phyloP scores from a whole-genome alignment of 2,113 vertebrate species.

The Cephalopholis sonnerati region DNA sequence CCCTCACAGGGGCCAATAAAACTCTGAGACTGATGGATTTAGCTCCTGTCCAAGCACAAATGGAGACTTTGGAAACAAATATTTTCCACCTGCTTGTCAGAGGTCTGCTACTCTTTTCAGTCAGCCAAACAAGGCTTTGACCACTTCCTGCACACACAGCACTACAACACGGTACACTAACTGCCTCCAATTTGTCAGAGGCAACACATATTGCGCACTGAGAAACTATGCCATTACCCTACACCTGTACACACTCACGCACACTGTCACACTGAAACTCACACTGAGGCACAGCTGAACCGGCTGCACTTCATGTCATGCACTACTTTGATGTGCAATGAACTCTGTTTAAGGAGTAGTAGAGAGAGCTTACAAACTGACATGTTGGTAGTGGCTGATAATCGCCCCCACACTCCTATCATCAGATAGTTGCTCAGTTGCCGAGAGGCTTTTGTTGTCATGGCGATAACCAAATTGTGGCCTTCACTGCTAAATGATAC shows the following conservation, averaged over 20 bases:
- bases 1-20: constrained; percentile 34
- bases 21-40: constrained; percentile 37
- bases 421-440: constrained; percentile 42
- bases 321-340: constrained; percentile 36
- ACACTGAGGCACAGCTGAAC: constrained; percentile 9
- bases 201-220: constrained; percentile 20
- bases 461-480: constrained; percentile 73
- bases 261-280: neutral
- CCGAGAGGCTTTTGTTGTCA: constrained; percentile 73
- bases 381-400: constrained; percentile 50
- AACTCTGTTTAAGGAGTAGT: constrained; percentile 42
- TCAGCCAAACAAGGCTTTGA: constrained; percentile 26
- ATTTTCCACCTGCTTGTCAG: constrained; percentile 20
- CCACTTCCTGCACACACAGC: constrained; percentile 52
- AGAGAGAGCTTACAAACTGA: constrained; percentile 55
- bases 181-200: constrained; percentile 25
- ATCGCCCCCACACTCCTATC: constrained; percentile 60
- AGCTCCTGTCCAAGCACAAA: constrained; percentile 24
- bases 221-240: constrained; percentile 4
- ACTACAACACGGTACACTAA: neutral
- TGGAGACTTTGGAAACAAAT: constrained; percentile 32
- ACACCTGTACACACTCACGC: neutral
- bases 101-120: constrained; percentile 33
- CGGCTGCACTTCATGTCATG: constrained; percentile 1
- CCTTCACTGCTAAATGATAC: constrained; percentile 49